Conservation (phyloP, 2,888 invertebrate genomes). For the Orthosia gothica region DNA sequence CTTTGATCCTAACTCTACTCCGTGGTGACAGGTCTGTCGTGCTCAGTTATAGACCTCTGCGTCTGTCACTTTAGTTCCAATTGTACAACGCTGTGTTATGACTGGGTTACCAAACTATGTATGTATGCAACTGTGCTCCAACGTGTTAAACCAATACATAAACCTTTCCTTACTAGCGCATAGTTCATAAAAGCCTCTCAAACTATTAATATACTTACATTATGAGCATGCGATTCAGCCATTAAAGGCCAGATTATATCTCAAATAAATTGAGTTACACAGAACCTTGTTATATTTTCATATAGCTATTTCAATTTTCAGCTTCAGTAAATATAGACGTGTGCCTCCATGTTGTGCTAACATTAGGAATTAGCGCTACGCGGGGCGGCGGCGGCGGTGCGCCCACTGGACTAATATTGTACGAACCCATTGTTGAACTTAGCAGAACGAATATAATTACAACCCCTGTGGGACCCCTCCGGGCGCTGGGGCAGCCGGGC, state of each 20-base stretch:
- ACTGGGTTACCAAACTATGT: background rate
- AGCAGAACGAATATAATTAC: conserved; percentile 25
- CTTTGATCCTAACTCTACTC: background rate
- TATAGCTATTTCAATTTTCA: conserved; percentile 10
- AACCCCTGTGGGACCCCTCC: background rate
- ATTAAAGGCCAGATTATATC: conserved; percentile 29
- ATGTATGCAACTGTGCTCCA: too few relatives aligned
- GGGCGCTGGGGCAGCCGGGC: background rate
- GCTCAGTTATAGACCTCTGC: too few relatives aligned
- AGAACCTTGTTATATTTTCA: conserved; percentile 9
- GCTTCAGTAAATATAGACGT: conserved; percentile 14
- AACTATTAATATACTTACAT: conserved; percentile 5
- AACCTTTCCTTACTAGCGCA: background rate
- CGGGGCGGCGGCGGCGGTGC: background rate
- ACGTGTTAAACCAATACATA: background rate
- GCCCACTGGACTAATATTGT: conserved; percentile 18
- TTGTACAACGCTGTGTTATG: background rate
- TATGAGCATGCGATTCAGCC: conserved; percentile 13
- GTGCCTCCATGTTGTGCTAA: conserved; percentile 16
- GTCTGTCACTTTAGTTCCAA: background rate
- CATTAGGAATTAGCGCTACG: conserved; percentile 20
- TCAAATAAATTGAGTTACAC: conserved; percentile 29
- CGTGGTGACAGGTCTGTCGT: background rate
- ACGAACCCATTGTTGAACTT: conserved; percentile 9
- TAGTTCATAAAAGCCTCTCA: background rate